Base-by-base conservation (phyloP, 1,140 invertebrate genomes). In the Ericerus pela region DNA sequence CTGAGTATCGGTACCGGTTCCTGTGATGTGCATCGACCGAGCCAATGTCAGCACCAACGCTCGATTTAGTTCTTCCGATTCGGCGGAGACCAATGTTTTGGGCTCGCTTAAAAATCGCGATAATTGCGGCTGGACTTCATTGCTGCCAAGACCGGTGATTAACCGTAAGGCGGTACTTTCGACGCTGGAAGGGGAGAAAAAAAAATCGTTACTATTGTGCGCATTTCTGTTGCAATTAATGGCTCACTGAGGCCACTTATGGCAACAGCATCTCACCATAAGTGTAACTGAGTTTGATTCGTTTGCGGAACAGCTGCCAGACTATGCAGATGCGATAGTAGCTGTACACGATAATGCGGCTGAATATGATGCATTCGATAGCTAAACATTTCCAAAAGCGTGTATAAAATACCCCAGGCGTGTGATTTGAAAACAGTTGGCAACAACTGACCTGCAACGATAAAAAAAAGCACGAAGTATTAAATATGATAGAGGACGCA, bases 341-440 rank as follows among this genome's bases (percentile, higher is more conserved):
- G 73, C 65, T 95, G 91, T 0, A 96, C 84, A 52, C 91, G 75
- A 67, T 96, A 96, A 69, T 95, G 89, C 0, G 91, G 88, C 62
- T 94, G 91, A 61, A 95, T 93, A 68, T 96, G 93, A 69, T 96
- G 91, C 71, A 96, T 82, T 47, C 93, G 75, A 67, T 95, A 96
- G 54, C 86, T 91, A 67, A 96, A 96, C 90, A 96, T 96, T 70
- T 97, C 93, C 59, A 96, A 70, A 22, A 96, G 70, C 0, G 90
- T 95, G 65, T 96, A 92, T 4, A 96, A 73, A 51, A 92, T 95
- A 27, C 88, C 88, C 89, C 91, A 94, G 1, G 89, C 88, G 61
- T 94, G 88, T 26, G 82, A 85, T 67, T 92, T 92, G 61, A 92
- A 92, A 18, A 93, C 91, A 33, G 81, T 84, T 1, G 89, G 88